Conservation (phyloP, 2,888 invertebrate species). For the Seladonia tumulorum region DNA sequence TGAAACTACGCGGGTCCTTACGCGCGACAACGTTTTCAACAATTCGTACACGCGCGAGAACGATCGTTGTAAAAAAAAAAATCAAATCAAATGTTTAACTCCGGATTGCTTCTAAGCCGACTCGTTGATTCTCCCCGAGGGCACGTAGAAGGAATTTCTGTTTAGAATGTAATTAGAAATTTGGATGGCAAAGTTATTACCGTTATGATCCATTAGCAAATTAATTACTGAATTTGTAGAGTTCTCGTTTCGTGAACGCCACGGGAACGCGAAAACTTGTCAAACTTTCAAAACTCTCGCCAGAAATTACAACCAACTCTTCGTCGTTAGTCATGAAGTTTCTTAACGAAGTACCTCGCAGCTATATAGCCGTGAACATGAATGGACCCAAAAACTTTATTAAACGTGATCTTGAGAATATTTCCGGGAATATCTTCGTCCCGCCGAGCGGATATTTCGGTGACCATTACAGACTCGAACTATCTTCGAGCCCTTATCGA, state of each 20-base stretch:
- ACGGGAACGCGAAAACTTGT: slow-evolving; percentile 60
- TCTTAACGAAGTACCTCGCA: slow-evolving; percentile 41
- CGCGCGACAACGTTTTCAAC: background rate
- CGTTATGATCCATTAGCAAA: slow-evolving; percentile 47
- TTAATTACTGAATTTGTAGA: slow-evolving; percentile 53
- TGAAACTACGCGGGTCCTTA: background rate
- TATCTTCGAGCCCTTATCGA: too few relatives aligned
- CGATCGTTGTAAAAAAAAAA: background rate
- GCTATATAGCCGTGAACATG: slow-evolving; percentile 33
- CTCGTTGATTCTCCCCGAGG: background rate
- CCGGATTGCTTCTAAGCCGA: background rate
- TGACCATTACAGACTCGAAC: background rate
- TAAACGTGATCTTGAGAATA: slow-evolving; percentile 48
- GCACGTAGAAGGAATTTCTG: background rate
- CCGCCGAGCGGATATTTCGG: background rate
- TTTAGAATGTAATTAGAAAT: slow-evolving; percentile 14
- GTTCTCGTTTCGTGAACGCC: slow-evolving; percentile 40
- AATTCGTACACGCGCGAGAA: background rate
- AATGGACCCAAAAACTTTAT: slow-evolving; percentile 58
- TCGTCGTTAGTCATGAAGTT: slow-evolving; percentile 64
- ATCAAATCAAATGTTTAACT: too few relatives aligned
- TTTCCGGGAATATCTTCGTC: background rate
- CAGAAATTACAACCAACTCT: slow-evolving; percentile 65
- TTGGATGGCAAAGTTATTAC: slow-evolving; percentile 5
- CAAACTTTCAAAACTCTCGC: slow-evolving; percentile 66